Base-by-base conservation (phyloP, 1,140 invertebrate species). In the Nephotettix cincticeps region DNA sequence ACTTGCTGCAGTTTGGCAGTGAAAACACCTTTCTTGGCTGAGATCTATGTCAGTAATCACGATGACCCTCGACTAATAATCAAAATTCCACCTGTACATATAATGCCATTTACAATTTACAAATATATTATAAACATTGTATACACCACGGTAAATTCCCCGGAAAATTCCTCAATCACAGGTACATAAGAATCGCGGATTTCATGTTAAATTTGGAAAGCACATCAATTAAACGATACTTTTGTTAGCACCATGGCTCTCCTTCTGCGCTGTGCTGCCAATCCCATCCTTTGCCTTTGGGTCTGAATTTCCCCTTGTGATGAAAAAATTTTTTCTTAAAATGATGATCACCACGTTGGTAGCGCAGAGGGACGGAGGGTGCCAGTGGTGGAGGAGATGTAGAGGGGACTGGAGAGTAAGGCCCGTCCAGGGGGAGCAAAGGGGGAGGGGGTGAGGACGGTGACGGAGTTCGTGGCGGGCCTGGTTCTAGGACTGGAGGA, bases 271-370 rank as follows among this genome's bases (percentile, higher is more conserved):
- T 72, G 43, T 72, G 69, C 25, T 85, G 84, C 86, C 89, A 91
- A 80, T 91, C 87, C 90, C 90, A 91, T 75, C 89, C 88, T 78
- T 91, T 91, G 43, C 89, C 89, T 77, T 91, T 91, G 1, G 89
- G 89, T 74, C 88, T 81, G 80, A 91, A 90, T 79, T 89, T 90
- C 45, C 72, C 77, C 68, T 79, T 80, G 43, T 76, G 64, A 75
- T 90, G 89, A 81, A 90, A 91, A 80, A 91, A 92, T 73, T 91
- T 91, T 81, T 92, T 92, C 78, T 92, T 92, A 79, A 91, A 92
- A 80, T 91, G 90, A 47, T 80, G 81, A 27, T 81, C 80, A 29
- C 78, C 82, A 3, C 88, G 82, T 75, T 89, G 86, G 74, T 89
- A 89, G 74, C 89, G 88, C 1, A 88, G 75, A 13, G 87, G 84